A percentile compares a stretch with the other conserved stretches of the same genome.
phyloP scores from a whole-genome alignment of 23 tunicate species.

The Halocynthia aurantium region DNA sequence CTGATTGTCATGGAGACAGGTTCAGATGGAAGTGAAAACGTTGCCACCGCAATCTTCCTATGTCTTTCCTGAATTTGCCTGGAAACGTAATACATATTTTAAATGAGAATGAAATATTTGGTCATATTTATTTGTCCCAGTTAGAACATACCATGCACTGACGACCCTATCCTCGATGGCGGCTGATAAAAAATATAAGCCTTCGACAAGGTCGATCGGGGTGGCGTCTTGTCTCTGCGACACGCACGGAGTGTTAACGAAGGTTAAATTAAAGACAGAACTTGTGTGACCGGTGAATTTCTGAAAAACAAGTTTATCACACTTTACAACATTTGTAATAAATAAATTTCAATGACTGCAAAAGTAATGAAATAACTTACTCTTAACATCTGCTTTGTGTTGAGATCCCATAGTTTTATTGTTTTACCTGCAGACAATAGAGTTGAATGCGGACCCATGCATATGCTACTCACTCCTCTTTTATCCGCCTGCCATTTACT shows the following conservation, averaged over 20 bases:
- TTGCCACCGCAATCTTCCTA: conserved; percentile 43
- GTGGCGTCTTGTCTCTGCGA: not conserved
- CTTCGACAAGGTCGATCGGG: conserved; percentile 30
- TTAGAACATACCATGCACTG: conserved; percentile 58
- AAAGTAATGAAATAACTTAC: conserved; percentile 17
- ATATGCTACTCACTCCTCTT: conserved; percentile 45
- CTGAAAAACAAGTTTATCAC: conserved; percentile 19
- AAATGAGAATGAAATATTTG: not conserved
- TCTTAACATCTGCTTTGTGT: conserved; percentile 49
- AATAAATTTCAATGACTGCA: not conserved
- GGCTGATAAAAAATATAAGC: conserved; percentile 60
- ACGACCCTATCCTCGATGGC: conserved; percentile 60
- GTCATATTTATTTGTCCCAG: no score
- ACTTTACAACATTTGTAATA: not conserved
- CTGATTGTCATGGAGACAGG: conserved; percentile 28
- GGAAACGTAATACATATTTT: not conserved
- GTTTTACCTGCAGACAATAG: conserved; percentile 62
- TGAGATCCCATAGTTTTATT: conserved; percentile 77
- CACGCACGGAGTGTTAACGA: conserved; percentile 4
- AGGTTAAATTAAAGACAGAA: conserved; percentile 37
- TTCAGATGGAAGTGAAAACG: conserved; percentile 58
- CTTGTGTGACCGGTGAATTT: conserved; percentile 63
- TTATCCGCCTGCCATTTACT: conserved; percentile 90
- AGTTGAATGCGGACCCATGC: conserved; percentile 57
- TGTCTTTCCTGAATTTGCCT: conserved; percentile 57